A percentile compares a stretch with the other conserved stretches of the same genome.
Evolutionary conservation across 2,797 vertebrate species (phyloP).

Genomic region (Streptopelia turtur): DNA sequence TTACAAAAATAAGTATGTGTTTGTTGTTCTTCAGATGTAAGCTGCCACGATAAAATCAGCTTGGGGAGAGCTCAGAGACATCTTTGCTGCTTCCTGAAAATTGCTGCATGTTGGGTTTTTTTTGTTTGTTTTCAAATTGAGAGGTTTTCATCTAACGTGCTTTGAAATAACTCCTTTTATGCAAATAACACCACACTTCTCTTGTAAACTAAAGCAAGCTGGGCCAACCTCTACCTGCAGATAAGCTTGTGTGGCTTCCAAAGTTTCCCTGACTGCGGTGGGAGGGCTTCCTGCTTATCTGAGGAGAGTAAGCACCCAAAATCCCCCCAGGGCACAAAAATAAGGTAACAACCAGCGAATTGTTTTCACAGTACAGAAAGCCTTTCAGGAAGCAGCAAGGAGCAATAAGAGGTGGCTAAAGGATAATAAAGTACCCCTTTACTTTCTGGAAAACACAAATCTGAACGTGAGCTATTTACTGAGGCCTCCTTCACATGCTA

Average conservation of each 20-base stretch:
- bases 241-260: neutral
- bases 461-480: constrained; percentile 36
- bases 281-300: constrained; percentile 29
- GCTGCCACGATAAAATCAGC: constrained; percentile 12
- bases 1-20: constrained; percentile 21
- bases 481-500: constrained; percentile 16
- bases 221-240: constrained; percentile 8
- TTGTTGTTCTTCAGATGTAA: constrained; percentile 38
- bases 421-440: neutral
- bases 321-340: constrained; percentile 19
- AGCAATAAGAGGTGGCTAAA: constrained; percentile 15
- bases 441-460: constrained; percentile 15
- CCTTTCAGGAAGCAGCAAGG: constrained; percentile 25
- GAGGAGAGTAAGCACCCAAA: neutral
- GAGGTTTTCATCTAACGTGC: neutral
- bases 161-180: constrained; percentile 40
- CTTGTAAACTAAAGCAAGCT: neutral
- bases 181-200: constrained; percentile 25
- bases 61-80: neutral
- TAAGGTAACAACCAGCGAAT: constrained; percentile 49
- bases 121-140: constrained; percentile 35
- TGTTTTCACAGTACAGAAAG: constrained; percentile 54
- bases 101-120: neutral
- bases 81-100: constrained; percentile 37
- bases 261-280: neutral